Evolutionary conservation across 1,140 invertebrate species (phyloP).

Genomic region (Venturia canescens): DNA sequence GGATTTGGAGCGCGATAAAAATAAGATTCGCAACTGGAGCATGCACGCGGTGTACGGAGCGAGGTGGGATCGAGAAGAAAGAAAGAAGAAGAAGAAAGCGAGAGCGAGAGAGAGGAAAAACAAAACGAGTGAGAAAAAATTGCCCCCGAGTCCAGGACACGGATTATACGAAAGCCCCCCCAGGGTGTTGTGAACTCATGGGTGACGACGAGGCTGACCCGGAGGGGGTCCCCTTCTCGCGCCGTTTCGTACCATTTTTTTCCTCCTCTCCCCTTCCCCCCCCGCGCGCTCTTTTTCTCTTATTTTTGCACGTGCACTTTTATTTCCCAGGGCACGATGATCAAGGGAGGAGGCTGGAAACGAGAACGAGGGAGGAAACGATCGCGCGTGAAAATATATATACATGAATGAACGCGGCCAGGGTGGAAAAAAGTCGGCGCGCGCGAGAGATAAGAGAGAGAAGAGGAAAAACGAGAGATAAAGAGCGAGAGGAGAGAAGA

Average conservation of each 20-base stretch:
- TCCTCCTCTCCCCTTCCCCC: neutral
- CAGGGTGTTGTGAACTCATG: slow-evolving; percentile 31
- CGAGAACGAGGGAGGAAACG: slow-evolving; percentile 32
- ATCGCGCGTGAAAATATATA: slow-evolving; percentile 48
- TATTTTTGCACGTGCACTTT: neutral
- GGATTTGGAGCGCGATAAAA: neutral
- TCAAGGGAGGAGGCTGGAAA: slow-evolving; percentile 2
- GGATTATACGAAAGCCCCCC: slow-evolving; percentile 28
- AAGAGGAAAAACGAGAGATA: slow-evolving; percentile 1
- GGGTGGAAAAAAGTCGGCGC: neutral
- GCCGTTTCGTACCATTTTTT: slow-evolving; percentile 14
- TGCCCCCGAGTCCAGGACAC: neutral
- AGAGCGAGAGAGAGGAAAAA: slow-evolving; percentile 23
- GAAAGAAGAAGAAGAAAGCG: slow-evolving; percentile 29
- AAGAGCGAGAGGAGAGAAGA: slow-evolving; percentile 2
- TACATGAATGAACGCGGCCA: slow-evolving; percentile 40
- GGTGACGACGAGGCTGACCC: slow-evolving; percentile 31
- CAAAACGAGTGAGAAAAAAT: slow-evolving; percentile 23
- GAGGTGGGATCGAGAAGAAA: slow-evolving; percentile 20
- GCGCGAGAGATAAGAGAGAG: neutral
- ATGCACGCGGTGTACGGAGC: slow-evolving; percentile 9
- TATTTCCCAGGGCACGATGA: neutral
- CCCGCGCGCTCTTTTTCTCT: neutral
- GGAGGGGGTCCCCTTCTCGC: slow-evolving; percentile 21
- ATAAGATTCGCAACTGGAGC: slow-evolving; percentile 12